These are phyloP conservation scores for Rosalia funebris DNA, from an alignment of 2,888 invertebrate genomes.

Conservation along the genomic window DNA sequence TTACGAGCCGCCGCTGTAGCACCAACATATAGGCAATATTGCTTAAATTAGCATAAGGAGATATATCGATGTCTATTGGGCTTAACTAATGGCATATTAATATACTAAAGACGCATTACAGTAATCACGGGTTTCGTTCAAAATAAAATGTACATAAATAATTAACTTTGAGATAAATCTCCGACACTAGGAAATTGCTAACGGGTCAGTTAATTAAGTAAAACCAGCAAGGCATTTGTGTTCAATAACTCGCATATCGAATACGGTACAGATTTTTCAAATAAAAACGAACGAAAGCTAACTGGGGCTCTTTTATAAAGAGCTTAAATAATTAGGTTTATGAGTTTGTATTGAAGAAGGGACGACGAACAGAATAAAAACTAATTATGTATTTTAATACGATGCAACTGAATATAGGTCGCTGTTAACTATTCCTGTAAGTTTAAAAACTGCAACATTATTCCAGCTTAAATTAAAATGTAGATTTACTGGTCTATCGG, in stretches of 20 bases:
- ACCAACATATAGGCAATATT: no score
- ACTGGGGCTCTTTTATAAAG: not conserved
- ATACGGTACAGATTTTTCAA: not conserved
- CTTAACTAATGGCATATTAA: no score
- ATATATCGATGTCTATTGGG: no score
- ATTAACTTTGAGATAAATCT: no score
- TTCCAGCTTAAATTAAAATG: not conserved
- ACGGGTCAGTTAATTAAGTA: no score
- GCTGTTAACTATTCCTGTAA: not conserved
- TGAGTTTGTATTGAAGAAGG: not conserved
- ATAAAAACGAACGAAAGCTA: not conserved
- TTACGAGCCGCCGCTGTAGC: no score
- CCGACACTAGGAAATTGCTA: no score
- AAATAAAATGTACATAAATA: no score
- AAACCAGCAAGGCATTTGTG: not conserved
- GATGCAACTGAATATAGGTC: not conserved
- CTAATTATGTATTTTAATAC: not conserved
- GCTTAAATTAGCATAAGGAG: no score
- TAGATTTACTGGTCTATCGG: no score
- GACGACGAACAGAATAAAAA: constrained; percentile 4
- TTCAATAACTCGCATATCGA: constrained; percentile 1
- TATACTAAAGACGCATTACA: no score
- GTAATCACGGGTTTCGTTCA: no score
- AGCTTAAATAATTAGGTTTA: constrained; percentile 2
- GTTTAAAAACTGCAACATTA: not conserved